Evolutionary conservation across 2,888 invertebrate species (phyloP).

Genomic region (Plusia festucae): DNA sequence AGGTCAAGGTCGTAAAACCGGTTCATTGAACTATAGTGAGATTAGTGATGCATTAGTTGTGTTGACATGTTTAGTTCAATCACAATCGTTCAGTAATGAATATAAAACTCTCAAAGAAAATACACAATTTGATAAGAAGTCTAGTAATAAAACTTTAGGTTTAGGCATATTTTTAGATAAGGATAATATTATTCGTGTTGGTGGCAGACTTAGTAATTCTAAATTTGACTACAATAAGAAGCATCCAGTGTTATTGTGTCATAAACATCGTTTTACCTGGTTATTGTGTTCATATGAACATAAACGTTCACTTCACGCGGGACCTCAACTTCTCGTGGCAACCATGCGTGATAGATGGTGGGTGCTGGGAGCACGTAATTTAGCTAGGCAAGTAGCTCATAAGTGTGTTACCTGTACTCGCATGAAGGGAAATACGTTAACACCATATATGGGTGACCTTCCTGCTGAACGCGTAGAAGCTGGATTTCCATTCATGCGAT

Average conservation of each 20-base stretch:
- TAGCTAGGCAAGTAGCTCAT: slow-evolving; percentile 27
- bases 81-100: slow-evolving; percentile 9
- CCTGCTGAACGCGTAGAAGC: slow-evolving; percentile 6
- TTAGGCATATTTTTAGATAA: slow-evolving; percentile 13
- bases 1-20: background rate
- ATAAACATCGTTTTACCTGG: too few species aligned
- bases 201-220: slow-evolving; percentile 19
- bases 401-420: slow-evolving; percentile 10
- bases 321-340: too few species aligned
- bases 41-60: background rate
- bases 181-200: slow-evolving; percentile 22
- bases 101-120: too few species aligned
- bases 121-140: too few species aligned
- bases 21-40: background rate
- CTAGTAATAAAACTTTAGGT: background rate
- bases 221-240: slow-evolving; percentile 14
- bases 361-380: slow-evolving; percentile 27
- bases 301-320: too few species aligned
- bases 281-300: too few species aligned
- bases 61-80: slow-evolving; percentile 9
- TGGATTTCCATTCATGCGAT: slow-evolving; percentile 7
- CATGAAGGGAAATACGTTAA: background rate
- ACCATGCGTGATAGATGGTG: slow-evolving; percentile 9
- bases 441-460: background rate
- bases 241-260: too few species aligned